Conservation (phyloP, 1,140 invertebrate species). For the Bombus polaris region DNA sequence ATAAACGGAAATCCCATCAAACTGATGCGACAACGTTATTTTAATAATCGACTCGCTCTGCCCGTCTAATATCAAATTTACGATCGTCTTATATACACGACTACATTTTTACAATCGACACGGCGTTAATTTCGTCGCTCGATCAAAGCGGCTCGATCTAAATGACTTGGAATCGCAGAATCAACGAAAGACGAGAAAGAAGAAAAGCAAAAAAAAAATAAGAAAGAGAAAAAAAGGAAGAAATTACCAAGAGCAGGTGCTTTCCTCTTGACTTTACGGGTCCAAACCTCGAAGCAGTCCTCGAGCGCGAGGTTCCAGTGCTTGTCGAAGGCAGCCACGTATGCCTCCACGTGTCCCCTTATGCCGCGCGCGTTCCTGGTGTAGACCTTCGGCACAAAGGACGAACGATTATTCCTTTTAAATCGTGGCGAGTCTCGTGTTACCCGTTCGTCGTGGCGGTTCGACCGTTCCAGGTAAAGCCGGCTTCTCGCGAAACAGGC, state of each 20-base stretch:
- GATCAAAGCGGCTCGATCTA: neutral
- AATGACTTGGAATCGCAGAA: neutral
- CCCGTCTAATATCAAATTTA: neutral
- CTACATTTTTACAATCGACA: neutral
- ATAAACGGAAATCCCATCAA: neutral
- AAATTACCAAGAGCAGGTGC: constrained; percentile 83
- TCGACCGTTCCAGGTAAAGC: constrained; percentile 64
- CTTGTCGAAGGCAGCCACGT: constrained; percentile 95
- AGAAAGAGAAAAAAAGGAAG: neutral
- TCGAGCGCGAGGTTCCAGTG: constrained; percentile 96
- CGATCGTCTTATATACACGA: no score
- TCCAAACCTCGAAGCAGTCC: constrained; percentile 94
- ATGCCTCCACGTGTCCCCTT: constrained; percentile 91
- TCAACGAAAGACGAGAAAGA: no score
- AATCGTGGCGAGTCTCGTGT: constrained; percentile 55
- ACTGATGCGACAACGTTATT: neutral
- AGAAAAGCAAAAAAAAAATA: neutral
- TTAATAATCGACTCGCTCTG: neutral
- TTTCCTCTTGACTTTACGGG: constrained; percentile 86
- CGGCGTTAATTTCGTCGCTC: neutral
- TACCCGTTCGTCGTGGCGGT: constrained; percentile 13
- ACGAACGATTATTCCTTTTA: constrained; percentile 74
- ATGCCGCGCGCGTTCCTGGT: constrained; percentile 86
- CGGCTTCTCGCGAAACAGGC: constrained; percentile 46
- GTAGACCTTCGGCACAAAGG: constrained; percentile 83